Conservation (phyloP, 2,113 vertebrate species). For the Natator depressus region DNA sequence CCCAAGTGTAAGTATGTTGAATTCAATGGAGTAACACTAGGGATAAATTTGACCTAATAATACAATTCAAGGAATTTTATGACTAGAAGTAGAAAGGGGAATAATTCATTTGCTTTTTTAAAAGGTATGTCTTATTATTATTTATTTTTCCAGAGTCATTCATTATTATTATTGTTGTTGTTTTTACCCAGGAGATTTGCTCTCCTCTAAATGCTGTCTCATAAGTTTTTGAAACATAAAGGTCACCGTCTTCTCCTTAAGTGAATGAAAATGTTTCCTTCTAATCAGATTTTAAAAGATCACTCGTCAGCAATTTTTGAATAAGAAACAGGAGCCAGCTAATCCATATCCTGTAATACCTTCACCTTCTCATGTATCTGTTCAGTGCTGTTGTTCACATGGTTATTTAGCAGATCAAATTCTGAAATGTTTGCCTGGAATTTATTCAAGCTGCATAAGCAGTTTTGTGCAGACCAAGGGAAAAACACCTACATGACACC, state of each 20-base stretch:
- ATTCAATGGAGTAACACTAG: background rate
- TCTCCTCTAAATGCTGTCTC: slow-evolving; percentile 1
- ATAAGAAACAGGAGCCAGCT: slow-evolving; percentile 42
- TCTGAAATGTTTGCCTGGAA: slow-evolving; percentile 44
- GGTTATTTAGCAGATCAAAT: slow-evolving; percentile 52
- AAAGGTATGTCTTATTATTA: background rate
- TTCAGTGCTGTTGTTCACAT: slow-evolving; percentile 33
- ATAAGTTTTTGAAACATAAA: slow-evolving; percentile 32
- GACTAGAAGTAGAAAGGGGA: background rate
- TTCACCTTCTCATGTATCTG: slow-evolving; percentile 60
- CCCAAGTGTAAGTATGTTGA: background rate
- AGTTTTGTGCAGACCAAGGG: slow-evolving; percentile 54
- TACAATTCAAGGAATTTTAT: slow-evolving; percentile 33
- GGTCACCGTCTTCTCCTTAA: slow-evolving; percentile 10
- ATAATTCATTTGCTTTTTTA: background rate
- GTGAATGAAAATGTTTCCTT: slow-evolving; percentile 51
- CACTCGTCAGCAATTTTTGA: slow-evolving; percentile 53
- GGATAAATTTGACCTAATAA: background rate
- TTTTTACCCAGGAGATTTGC: background rate
- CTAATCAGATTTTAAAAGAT: slow-evolving; percentile 58
- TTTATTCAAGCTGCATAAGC: slow-evolving; percentile 51
- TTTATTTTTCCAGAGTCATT: background rate
- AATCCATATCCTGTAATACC: slow-evolving; percentile 30
- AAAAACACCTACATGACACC: slow-evolving; percentile 54
- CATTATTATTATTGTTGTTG: background rate